These are phyloP conservation scores for Thelaira solivaga DNA, from an alignment of 2,888 invertebrate species.

Conservation along the genomic window DNA sequence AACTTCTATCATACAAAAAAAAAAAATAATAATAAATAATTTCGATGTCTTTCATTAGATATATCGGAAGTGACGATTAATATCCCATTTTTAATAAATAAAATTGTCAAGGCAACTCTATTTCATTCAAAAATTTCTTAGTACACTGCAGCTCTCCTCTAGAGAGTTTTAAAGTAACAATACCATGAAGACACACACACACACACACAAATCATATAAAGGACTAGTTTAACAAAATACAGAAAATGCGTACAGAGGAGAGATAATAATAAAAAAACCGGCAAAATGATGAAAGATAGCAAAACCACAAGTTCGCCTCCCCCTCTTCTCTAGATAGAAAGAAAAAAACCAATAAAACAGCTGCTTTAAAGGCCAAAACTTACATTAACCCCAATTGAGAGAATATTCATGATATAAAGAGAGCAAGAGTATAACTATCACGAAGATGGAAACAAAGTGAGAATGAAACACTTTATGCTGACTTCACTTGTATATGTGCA, in stretches of 20 bases:
- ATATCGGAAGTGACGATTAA: too few species aligned
- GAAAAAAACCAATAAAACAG: conserved; percentile 41
- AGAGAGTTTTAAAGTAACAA: neutral
- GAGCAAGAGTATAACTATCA: neutral
- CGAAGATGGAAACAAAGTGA: neutral
- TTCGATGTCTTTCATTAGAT: too few species aligned
- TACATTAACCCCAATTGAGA: neutral
- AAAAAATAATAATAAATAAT: too few species aligned
- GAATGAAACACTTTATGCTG: conserved; percentile 26
- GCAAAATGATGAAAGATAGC: neutral
- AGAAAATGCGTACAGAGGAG: neutral
- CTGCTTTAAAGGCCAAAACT: conserved; percentile 28
- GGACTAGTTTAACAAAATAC: conserved; percentile 10
- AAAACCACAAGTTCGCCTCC: conserved; percentile 24
- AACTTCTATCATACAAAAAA: too few species aligned
- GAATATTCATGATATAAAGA: neutral
- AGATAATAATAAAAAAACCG: conserved; percentile 30
- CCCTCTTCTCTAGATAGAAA: too few species aligned
- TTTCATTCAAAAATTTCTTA: conserved; percentile 41
- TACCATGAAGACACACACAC: neutral
- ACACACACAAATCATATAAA: neutral
- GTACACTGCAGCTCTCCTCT: conserved; percentile 11
- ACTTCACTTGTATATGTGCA: neutral
- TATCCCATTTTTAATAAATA: neutral
- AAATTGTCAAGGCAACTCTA: conserved; percentile 17